phyloP scores from a whole-genome alignment of 2,797 vertebrate genomes.

The Sebastes hubbsi region DNA sequence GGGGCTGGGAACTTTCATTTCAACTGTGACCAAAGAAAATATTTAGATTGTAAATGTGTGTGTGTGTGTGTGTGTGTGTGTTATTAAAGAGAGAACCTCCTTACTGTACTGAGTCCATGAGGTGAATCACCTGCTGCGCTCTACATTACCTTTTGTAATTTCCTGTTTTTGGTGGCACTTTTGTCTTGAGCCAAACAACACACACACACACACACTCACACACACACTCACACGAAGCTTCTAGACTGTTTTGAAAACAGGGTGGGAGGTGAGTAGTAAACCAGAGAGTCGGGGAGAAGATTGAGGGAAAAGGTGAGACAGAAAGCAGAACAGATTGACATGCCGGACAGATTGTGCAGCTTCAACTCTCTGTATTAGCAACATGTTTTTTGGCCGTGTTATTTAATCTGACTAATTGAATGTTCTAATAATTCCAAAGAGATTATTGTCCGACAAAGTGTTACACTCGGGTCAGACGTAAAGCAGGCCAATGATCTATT shows the following conservation, averaged over 20 bases:
- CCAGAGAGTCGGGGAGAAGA: background rate
- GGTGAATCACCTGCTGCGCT: background rate
- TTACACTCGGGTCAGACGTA: slow-evolving; percentile 83
- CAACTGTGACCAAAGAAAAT: slow-evolving; percentile 48
- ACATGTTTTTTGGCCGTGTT: slow-evolving; percentile 69
- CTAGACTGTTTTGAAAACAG: slow-evolving; percentile 3
- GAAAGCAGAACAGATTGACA: background rate
- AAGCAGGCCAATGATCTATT: slow-evolving; percentile 85
- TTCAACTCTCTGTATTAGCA: slow-evolving; percentile 58
- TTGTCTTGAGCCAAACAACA: background rate
- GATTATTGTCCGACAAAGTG: slow-evolving; percentile 81
- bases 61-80: background rate
- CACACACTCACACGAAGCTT: too few species aligned
- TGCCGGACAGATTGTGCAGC: background rate
- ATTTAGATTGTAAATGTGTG: slow-evolving; percentile 4
- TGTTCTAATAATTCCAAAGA: slow-evolving; percentile 82
- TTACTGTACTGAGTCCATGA: background rate
- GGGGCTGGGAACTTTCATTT: slow-evolving; percentile 37
- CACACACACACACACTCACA: too few species aligned
- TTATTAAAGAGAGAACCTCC: background rate
- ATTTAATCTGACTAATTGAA: slow-evolving; percentile 86
- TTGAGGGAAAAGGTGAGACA: background rate
- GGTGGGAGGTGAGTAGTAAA: slow-evolving; percentile 3
- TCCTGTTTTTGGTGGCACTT: background rate
- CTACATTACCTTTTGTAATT: slow-evolving; percentile 4